phyloP scores from a whole-genome alignment of 2,113 vertebrate species.

The Ginglymostoma cirratum region DNA sequence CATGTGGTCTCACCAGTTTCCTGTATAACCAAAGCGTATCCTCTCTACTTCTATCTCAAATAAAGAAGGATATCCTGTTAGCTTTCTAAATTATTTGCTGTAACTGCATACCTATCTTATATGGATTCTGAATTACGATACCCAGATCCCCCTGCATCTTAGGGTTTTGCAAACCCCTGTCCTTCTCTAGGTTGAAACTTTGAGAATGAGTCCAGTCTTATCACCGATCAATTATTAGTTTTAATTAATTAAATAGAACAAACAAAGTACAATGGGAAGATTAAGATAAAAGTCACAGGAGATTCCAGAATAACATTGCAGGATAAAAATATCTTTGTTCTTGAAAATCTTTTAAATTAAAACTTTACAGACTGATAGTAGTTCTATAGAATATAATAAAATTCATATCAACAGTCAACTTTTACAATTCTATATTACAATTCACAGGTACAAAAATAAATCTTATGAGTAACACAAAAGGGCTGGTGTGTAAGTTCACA shows the following conservation, averaged over 20 bases:
- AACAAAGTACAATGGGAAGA: slow-evolving; percentile 14
- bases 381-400: slow-evolving; percentile 35
- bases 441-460: slow-evolving; percentile 38
- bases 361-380: slow-evolving; percentile 35
- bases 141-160: too few relatives aligned
- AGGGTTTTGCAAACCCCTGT: too few relatives aligned
- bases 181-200: neutral
- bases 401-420: slow-evolving; percentile 30
- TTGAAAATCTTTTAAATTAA: slow-evolving; percentile 36
- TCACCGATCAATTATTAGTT: slow-evolving; percentile 1
- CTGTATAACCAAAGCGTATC: too few relatives aligned
- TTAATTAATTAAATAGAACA: slow-evolving; percentile 36
- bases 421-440: slow-evolving; percentile 38
- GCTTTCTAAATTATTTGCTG: too few relatives aligned
- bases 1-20: too few relatives aligned
- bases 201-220: neutral
- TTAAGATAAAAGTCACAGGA: slow-evolving; percentile 24
- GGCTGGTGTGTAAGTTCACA: neutral
- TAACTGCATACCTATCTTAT: too few relatives aligned
- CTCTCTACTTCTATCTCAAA: too few relatives aligned
- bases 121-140: too few relatives aligned
- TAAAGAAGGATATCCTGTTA: too few relatives aligned
- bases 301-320: slow-evolving; percentile 13
- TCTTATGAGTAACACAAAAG: slow-evolving; percentile 23
- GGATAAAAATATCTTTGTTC: slow-evolving; percentile 35